Percentiles rank a stretch among this genome's conserved stretches.
Evolutionary conservation across 2,113 vertebrate genomes (phyloP).

Genomic region (Phaetusa simplex): DNA sequence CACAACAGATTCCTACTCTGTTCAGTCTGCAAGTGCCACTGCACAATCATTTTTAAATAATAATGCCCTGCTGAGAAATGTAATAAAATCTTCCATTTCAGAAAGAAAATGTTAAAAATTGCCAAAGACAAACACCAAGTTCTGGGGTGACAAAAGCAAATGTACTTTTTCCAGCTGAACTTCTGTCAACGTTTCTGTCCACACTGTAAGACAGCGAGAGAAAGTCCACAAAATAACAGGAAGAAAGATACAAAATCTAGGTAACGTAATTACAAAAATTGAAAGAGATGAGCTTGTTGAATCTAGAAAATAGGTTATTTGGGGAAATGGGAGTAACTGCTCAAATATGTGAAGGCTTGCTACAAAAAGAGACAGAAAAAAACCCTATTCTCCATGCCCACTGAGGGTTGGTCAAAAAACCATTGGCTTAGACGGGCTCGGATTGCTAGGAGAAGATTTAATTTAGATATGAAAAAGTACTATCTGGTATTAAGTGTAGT

Average conservation of each 20-base stretch:
- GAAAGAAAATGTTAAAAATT: not conserved
- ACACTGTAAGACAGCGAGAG: not conserved
- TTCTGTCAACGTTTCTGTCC: not conserved
- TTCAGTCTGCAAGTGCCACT: not conserved
- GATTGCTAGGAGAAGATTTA: not conserved
- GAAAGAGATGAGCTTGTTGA: not conserved
- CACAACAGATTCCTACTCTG: not conserved
- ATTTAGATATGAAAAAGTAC: conserved; percentile 15
- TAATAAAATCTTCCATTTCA: not conserved
- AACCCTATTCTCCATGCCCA: not conserved
- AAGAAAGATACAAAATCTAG: not conserved
- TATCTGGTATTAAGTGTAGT: not conserved
- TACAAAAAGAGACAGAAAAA: not conserved
- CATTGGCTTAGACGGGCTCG: not conserved
- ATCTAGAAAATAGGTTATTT: not conserved
- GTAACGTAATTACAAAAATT: not conserved
- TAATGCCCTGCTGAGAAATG: not conserved
- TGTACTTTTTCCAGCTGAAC: not conserved
- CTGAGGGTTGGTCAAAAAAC: not conserved
- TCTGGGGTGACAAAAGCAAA: not conserved
- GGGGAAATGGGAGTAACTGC: not conserved
- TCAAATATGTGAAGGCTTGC: not conserved
- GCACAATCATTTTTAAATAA: not conserved
- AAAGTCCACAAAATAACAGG: not conserved
- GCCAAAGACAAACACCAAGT: not conserved